Percentiles rank a stretch among this genome's conserved stretches.
phyloP scores from a whole-genome alignment of 2,797 vertebrate species.

The Rhadinocentrus ornatus region DNA sequence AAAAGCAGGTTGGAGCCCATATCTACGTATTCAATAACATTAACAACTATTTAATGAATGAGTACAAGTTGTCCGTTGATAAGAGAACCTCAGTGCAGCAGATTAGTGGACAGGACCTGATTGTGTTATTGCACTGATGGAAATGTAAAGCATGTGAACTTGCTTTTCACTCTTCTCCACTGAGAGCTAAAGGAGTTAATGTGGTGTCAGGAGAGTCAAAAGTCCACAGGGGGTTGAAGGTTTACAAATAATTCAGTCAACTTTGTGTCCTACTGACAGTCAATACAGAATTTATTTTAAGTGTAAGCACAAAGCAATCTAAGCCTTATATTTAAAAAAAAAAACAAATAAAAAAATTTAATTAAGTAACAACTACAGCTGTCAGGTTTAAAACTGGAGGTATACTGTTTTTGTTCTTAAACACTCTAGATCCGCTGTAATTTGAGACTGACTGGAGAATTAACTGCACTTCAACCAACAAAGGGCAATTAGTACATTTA shows the following conservation, averaged over 20 bases:
- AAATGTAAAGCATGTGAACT: not conserved
- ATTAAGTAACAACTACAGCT: too few species aligned
- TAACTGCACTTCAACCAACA: conserved; percentile 14
- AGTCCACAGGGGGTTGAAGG: too few species aligned
- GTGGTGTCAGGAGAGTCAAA: not conserved
- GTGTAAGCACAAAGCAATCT: too few species aligned
- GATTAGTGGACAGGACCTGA: not conserved
- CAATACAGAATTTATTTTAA: too few species aligned
- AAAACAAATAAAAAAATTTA: too few species aligned
- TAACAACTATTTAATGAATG: conserved; percentile 8
- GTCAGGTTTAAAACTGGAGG: too few species aligned
- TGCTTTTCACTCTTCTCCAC: not conserved
- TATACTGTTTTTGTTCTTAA: too few species aligned
- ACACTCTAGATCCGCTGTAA: not conserved
- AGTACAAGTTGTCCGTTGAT: not conserved
- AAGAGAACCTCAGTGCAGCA: not conserved
- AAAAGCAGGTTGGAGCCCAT: not conserved
- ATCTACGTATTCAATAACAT: not conserved
- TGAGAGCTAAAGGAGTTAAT: too few species aligned
- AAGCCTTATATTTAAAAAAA: too few species aligned
- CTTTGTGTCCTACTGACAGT: too few species aligned
- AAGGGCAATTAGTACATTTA: conserved; percentile 58
- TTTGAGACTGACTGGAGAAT: conserved; percentile 3
- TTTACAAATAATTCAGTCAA: too few species aligned
- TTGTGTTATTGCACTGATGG: not conserved